Conservation (phyloP, 2,888 invertebrate genomes). For the Timema cristinae region DNA sequence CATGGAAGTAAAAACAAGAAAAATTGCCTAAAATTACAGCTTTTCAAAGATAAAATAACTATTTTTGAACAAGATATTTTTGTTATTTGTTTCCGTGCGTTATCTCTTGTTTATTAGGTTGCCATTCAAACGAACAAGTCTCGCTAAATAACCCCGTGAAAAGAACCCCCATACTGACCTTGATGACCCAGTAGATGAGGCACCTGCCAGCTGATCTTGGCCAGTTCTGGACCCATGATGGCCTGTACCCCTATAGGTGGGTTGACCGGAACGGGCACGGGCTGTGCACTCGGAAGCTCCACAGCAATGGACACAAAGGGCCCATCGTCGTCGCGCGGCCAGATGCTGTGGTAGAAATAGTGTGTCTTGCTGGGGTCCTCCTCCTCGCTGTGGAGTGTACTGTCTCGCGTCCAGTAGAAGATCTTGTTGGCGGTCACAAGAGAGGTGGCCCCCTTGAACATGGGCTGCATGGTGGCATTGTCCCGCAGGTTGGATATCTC, state of each 20-base stretch:
- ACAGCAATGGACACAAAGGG: conserved; percentile 53
- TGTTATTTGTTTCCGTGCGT: too few species aligned
- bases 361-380: conserved; percentile 63
- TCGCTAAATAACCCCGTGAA: neutral
- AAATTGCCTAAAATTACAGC: too few species aligned
- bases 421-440: conserved; percentile 70
- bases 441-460: conserved; percentile 69
- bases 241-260: conserved; percentile 77
- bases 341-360: conserved; percentile 78
- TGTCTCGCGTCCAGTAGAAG: conserved; percentile 84
- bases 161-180: conserved; percentile 47
- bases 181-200: conserved; percentile 74
- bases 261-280: conserved; percentile 72
- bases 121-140: too few species aligned
- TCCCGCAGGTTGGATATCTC: conserved; percentile 67
- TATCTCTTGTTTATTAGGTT: too few species aligned
- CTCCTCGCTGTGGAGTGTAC: conserved; percentile 72
- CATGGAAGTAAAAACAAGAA: too few species aligned
- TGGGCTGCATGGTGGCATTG: conserved; percentile 66
- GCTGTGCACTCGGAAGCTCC: conserved; percentile 68
- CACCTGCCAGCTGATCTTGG: conserved; percentile 76
- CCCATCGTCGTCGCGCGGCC: conserved; percentile 52
- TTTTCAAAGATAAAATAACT: too few species aligned
- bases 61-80: too few species aligned
- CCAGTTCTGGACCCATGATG: conserved; percentile 69